Base-by-base conservation (phyloP, 2,797 vertebrate species). In the Neopelma chrysocephalum region DNA sequence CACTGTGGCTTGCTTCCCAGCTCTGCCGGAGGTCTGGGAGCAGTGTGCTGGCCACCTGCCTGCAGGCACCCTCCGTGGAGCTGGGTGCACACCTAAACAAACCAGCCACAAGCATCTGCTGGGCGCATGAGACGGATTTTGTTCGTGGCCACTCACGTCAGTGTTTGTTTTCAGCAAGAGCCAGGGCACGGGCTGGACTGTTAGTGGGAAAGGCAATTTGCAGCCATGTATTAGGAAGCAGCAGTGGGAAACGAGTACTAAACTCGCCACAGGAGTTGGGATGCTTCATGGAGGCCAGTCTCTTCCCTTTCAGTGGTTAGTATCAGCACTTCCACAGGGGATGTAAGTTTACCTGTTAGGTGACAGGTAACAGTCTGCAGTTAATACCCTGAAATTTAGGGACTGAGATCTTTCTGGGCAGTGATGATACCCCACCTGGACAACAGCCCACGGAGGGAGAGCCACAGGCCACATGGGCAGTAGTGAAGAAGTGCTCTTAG, bases 61-160 rank as follows among this genome's bases (percentile, higher is more conserved):
- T 40, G n/a, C 0, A 0, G 77, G 72, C 79, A 91, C 80, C 80
- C 54, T 84, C 43, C 0, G 0, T 43, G 83, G 75, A 47, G 43
- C 53, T 21, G 70, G 79, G 88, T 64, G 72, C 68, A 43, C 82
- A 91, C 89, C 89, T 91, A 92, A 89, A 80, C 65, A 87, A 92
- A 93, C 48, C 1, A 2, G 26, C 64, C 0, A 0, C 60, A 15
- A 56, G 71, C 81, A 38, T 71, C 84, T 77, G 34, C 53, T 40
- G 64, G 48, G 40, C 2, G 17, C 1, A 0, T 2, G 42, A 82
- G 40, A 27, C 32, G 26, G 47, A 48, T 56, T 88, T 84, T 84
- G 48, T 15, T 86, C 1, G 1, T 48, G 75, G 75, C 26, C 1
- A 0, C 65, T 92, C 6, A 10, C 0, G 0, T 64, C 31, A 10